Conservation (phyloP, 2,113 vertebrate genomes). For the Balaeniceps rex region DNA sequence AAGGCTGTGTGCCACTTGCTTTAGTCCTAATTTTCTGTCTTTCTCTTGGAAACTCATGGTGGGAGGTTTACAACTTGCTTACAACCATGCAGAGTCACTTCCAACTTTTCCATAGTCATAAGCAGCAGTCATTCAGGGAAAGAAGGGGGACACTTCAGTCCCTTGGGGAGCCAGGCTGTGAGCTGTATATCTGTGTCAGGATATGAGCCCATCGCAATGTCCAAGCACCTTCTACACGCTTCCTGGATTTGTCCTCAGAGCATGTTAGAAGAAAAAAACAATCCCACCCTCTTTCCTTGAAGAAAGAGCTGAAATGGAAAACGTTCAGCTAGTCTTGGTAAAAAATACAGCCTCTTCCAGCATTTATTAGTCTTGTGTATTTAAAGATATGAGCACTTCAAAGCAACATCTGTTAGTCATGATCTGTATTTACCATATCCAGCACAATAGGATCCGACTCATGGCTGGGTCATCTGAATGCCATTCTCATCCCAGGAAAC, state of each 20-base stretch:
- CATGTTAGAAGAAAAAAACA: background rate
- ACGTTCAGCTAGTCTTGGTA: background rate
- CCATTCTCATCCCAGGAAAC: background rate
- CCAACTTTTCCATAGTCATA: background rate
- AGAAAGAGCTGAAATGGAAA: conserved; percentile 24
- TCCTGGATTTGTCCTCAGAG: background rate
- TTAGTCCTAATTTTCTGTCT: background rate
- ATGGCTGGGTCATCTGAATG: background rate
- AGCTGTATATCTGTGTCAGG: background rate
- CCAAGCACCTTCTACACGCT: background rate
- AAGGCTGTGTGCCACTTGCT: background rate
- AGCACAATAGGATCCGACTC: conserved; percentile 3
- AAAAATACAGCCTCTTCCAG: conserved; percentile 3
- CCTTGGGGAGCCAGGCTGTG: background rate
- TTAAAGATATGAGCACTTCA: conserved; percentile 39
- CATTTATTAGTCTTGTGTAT: background rate
- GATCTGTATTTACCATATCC: background rate
- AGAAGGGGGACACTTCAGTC: background rate
- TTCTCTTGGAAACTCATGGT: background rate
- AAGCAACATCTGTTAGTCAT: conserved; percentile 41
- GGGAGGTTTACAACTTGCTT: background rate
- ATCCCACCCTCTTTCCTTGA: background rate
- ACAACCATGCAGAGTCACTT: background rate
- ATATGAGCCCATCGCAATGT: background rate
- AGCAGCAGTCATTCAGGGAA: background rate